Conservation (phyloP, 2,797 vertebrate genomes). For the Myotis pilosus region DNA sequence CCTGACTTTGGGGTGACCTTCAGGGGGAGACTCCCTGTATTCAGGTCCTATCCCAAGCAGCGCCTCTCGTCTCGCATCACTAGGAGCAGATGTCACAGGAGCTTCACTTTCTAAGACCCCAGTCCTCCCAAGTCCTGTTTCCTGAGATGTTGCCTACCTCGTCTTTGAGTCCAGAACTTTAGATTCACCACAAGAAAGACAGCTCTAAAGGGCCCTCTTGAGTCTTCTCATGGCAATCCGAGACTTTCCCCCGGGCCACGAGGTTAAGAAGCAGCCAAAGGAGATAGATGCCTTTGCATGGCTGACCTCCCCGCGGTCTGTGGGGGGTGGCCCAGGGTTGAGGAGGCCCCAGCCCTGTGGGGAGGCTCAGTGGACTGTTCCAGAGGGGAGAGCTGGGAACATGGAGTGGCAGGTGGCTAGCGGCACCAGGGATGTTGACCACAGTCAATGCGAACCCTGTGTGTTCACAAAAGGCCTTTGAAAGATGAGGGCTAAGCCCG, state of each 20-base stretch:
- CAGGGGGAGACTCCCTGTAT: neutral
- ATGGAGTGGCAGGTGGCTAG: neutral
- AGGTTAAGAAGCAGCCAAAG: neutral
- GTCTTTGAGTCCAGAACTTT: neutral
- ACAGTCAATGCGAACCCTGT: neutral
- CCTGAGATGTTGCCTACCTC: neutral
- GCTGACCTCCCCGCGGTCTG: neutral
- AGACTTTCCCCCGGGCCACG: neutral
- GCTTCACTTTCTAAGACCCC: neutral
- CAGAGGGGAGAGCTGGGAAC: neutral
- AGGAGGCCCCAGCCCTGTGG: neutral
- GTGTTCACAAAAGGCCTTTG: slow-evolving; percentile 23
- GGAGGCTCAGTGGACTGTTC: neutral
- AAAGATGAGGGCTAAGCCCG: neutral
- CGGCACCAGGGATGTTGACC: neutral
- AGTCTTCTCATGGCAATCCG: neutral
- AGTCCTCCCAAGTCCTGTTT: neutral
- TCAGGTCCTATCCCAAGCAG: neutral
- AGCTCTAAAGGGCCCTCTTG: neutral
- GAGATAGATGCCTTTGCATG: neutral
- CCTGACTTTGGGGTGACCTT: neutral
- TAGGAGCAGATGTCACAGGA: neutral
- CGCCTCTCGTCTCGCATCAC: neutral
- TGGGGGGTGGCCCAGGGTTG: neutral
- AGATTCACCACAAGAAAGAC: neutral